phyloP scores from a whole-genome alignment of 2,797 vertebrate genomes.

The Martes flavigula region DNA sequence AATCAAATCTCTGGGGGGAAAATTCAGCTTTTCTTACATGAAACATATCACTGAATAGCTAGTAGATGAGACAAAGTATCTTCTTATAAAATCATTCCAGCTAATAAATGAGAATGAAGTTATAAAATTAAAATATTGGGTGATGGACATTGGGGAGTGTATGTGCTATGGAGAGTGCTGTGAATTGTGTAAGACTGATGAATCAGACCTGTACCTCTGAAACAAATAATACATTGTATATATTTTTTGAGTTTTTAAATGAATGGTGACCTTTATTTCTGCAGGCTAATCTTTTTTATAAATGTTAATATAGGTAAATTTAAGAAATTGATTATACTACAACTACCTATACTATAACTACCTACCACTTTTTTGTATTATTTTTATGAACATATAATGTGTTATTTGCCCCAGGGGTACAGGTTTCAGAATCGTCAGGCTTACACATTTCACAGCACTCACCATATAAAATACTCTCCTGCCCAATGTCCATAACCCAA shows the following conservation, averaged over 20 bases:
- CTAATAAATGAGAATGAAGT: not conserved
- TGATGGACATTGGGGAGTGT: too few relatives aligned
- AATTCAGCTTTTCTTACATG: not conserved
- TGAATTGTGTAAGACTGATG: too few relatives aligned
- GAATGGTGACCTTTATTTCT: conserved; percentile 44
- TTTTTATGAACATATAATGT: too few relatives aligned
- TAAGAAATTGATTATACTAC: not conserved
- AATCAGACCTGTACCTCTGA: too few relatives aligned
- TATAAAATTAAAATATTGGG: not conserved
- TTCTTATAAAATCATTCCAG: not conserved
- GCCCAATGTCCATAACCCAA: too few relatives aligned
- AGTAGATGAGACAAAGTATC: not conserved
- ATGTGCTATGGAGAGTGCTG: too few relatives aligned
- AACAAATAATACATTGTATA: too few relatives aligned
- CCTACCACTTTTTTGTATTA: not conserved
- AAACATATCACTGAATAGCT: not conserved
- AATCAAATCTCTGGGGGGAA: not conserved
- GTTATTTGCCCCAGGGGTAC: too few relatives aligned
- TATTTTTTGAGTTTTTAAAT: conserved; percentile 54
- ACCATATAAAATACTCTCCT: too few relatives aligned
- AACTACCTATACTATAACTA: not conserved
- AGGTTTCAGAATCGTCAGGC: too few relatives aligned
- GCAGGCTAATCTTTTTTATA: conserved; percentile 26
- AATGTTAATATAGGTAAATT: conserved; percentile 15
- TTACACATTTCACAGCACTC: too few relatives aligned